phyloP scores from a whole-genome alignment of 2,797 vertebrate species.

The Loris lydekkerianus region DNA sequence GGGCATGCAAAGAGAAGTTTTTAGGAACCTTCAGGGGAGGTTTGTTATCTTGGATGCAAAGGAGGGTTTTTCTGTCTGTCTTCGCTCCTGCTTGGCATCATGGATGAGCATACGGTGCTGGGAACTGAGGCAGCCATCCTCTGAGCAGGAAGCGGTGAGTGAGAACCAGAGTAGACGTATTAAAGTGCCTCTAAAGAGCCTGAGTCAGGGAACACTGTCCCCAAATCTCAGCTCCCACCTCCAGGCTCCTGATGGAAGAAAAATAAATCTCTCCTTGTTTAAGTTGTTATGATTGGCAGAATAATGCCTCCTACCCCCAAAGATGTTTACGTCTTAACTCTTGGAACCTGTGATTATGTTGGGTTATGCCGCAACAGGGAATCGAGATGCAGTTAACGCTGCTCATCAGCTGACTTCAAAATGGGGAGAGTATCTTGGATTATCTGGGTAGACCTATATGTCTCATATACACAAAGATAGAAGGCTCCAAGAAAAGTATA shows the following conservation, averaged over 20 bases:
- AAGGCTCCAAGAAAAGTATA: too few relatives aligned
- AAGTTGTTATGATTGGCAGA: neutral
- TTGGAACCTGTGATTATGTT: neutral
- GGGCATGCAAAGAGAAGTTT: neutral
- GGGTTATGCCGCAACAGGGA: neutral
- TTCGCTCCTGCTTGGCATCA: neutral
- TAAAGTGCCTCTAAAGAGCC: neutral
- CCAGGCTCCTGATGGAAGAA: neutral
- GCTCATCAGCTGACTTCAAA: neutral
- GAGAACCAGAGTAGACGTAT: neutral
- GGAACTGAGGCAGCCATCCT: neutral
- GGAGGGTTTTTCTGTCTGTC: neutral
- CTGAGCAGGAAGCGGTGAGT: neutral
- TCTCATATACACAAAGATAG: neutral
- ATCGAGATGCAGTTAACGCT: neutral
- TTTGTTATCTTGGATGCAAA: neutral
- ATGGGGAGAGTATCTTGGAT: neutral
- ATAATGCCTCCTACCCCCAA: neutral
- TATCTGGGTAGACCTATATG: neutral
- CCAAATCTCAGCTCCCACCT: neutral
- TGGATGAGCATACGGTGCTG: neutral
- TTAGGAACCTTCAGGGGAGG: neutral
- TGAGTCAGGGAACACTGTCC: neutral
- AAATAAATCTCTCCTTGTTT: neutral
- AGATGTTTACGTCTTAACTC: neutral